Evolutionary conservation across 2,797 vertebrate species (phyloP), one percentile per base, ranked within the genome.

Genomic region (Pseudochromis fuscus): DNA sequence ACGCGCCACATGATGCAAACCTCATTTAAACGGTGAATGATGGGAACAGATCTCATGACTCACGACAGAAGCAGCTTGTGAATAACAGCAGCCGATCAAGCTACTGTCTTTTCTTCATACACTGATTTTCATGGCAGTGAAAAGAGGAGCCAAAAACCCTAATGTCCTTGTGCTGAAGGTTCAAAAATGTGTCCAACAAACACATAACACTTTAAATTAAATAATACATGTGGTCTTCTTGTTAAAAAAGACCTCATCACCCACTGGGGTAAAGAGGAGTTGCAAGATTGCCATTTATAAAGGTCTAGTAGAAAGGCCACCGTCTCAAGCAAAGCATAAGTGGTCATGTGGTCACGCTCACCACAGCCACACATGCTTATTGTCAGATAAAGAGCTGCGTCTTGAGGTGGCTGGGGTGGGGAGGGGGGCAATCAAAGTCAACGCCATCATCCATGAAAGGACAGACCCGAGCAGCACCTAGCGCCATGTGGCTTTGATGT

Each of bases 401-500:
- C 30, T 31, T 31, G 6, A 31, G 10, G 30, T 5, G 30, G 30
- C 10, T 31, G 6, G 30, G 10, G 30, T 31, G 6, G 58, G 37
- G 53, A 44, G 31, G 37, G 40, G 42, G 74, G 63, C 40, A 42
- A 72, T 77, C 64, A 63, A 72, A 87, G 51, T 78, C 58, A 55
- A 24, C 67, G 59, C 59, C 38, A n/a, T 68, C 66, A 25, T 35
- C 30, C 44, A 13, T 58, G 30, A 64, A 76, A 79, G 61, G 65
- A 57, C 42, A 4, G 69, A 53, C 60, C 23, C 18, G 59, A 78
- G 40, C 62, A 59, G 50, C 69, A 76, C 76, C 68, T 67, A 27
- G 69, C 49, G 2, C 70, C 75, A 27, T 53, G 67, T 46, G 27
- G 75, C 69, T 82, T 76, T 82, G 76, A 78, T 72, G 73, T 79